Evolutionary conservation across 2,113 vertebrate species (phyloP).

Genomic region (Phylloscopus trochilus): DNA sequence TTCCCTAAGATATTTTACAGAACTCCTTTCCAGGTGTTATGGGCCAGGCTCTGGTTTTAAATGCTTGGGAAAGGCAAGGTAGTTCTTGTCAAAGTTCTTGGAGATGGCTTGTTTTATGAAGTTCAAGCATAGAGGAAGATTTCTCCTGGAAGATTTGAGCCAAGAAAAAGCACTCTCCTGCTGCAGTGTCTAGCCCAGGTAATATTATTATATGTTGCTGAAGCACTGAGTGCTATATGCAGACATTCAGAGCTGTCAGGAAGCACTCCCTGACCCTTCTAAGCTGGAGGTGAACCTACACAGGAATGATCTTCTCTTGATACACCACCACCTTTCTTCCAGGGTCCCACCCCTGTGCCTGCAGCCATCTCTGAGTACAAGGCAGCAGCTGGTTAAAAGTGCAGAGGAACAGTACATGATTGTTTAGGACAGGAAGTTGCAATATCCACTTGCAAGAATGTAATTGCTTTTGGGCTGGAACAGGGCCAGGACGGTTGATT

Average conservation of each 20-base stretch:
- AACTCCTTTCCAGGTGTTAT: neutral
- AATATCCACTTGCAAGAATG: constrained; percentile 68
- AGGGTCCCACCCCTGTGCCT: neutral
- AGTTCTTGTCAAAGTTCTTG: neutral
- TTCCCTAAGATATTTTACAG: neutral
- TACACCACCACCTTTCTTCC: neutral
- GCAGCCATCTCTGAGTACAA: neutral
- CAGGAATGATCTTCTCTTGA: neutral
- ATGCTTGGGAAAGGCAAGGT: neutral
- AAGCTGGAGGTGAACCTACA: neutral
- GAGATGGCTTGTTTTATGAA: neutral
- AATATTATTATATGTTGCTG: neutral
- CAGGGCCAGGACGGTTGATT: constrained; percentile 52
- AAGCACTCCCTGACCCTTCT: neutral
- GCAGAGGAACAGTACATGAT: constrained; percentile 47
- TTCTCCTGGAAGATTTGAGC: neutral
- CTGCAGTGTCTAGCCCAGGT: neutral
- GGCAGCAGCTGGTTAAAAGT: constrained; percentile 57
- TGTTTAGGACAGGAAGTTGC: constrained; percentile 68
- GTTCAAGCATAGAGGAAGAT: neutral
- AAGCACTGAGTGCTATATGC: rapidly evolving
- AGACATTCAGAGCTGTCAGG: neutral
- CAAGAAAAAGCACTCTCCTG: neutral
- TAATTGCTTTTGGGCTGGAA: constrained; percentile 60
- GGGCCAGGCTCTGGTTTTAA: neutral